A percentile compares a stretch with the other conserved stretches of the same genome.
Evolutionary conservation across 2,797 vertebrate species (phyloP).

Genomic region (Allobates femoralis): DNA sequence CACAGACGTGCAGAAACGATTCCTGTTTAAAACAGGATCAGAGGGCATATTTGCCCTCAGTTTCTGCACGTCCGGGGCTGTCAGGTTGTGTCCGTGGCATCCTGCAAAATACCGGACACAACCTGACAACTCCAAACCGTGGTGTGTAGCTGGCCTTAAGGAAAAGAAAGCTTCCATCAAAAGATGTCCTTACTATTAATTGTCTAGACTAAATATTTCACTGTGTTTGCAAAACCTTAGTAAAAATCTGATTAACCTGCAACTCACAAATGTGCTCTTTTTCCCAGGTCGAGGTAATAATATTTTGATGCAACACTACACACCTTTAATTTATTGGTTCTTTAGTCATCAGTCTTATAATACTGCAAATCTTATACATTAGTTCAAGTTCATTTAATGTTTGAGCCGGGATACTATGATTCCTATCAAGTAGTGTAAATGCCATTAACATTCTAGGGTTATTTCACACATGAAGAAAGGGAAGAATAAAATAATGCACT

Average conservation of each 20-base stretch:
- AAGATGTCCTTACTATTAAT: background rate
- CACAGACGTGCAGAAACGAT: too few relatives aligned
- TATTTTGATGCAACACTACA: background rate
- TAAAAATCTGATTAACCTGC: background rate
- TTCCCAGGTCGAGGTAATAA: background rate
- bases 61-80: too few relatives aligned
- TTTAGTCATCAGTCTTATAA: constrained; percentile 25
- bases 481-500: constrained; percentile 27
- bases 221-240: background rate
- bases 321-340: background rate
- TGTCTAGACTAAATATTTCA: background rate
- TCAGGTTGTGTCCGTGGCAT: too few relatives aligned
- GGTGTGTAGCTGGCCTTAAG: too few relatives aligned
- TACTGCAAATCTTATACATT: constrained; percentile 10
- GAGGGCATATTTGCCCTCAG: too few relatives aligned
- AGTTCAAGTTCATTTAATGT: constrained; percentile 26
- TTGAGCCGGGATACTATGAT: background rate
- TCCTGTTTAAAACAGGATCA: too few relatives aligned
- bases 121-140: too few relatives aligned
- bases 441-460: constrained; percentile 23
- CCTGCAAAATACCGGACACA: too few relatives aligned
- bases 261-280: background rate
- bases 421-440: background rate
- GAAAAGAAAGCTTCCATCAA: too few relatives aligned
- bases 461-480: background rate